phyloP scores from a whole-genome alignment of 2,888 invertebrate genomes.

The Cabera pusaria region DNA sequence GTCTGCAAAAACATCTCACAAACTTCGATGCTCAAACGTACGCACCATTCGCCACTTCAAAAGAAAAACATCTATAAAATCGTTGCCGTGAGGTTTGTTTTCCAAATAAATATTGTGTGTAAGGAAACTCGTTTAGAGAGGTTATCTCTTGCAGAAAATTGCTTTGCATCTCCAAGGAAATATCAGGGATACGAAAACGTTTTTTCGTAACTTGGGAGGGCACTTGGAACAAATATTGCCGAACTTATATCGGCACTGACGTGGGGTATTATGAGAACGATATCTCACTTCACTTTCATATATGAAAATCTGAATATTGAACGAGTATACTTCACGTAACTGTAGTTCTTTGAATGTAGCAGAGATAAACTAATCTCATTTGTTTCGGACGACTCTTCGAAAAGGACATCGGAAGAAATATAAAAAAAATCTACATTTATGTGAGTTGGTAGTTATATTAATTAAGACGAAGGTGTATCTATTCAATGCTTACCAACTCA shows the following conservation, averaged over 20 bases:
- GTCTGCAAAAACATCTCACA: conserved; percentile 31
- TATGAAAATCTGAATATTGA: conserved; percentile 12
- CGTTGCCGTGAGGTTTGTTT: conserved; percentile 40
- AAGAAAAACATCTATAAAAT: conserved; percentile 34
- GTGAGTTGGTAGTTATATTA: no score
- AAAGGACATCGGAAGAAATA: no score
- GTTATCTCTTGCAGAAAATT: conserved; percentile 77
- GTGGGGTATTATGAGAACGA: conserved; percentile 20
- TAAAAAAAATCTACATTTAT: no score
- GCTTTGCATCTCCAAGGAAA: conserved; percentile 79
- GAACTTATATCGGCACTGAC: conserved; percentile 30
- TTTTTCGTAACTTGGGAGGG: conserved; percentile 59
- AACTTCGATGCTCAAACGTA: conserved; percentile 27
- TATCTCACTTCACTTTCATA: conserved; percentile 21
- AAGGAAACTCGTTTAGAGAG: conserved; percentile 64
- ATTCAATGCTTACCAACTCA: no score
- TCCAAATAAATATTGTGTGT: conserved; percentile 57
- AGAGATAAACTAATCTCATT: no score
- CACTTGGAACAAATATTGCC: conserved; percentile 49
- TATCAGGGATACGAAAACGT: conserved; percentile 63
- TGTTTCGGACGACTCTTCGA: no score
- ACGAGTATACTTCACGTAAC: no score
- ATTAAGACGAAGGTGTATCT: no score
- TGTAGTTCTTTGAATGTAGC: no score
- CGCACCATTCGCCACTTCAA: conserved; percentile 25